Evolutionary conservation across 2,797 vertebrate genomes (phyloP), one percentile per base, ranked within the genome.

Genomic region (Gymnocypris eckloni): DNA sequence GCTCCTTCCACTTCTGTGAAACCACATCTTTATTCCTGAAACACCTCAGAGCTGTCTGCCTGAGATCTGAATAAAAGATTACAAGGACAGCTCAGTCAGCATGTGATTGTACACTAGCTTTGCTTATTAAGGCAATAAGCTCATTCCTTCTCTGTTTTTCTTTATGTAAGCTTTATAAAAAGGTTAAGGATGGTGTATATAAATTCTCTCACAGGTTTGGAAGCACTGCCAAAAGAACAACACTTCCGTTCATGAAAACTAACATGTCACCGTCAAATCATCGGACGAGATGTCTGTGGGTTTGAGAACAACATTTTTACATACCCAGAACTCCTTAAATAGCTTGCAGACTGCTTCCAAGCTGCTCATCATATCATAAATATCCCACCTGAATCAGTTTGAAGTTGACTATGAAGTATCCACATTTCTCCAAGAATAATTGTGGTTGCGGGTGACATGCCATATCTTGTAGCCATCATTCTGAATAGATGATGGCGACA

Each of bases 331-430:
- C 50, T 37, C 22, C 28, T 69, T n/a, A 43, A 52, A 82, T 45
- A 64, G 50, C 28, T 37, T 64, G 81, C 48, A 59, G 33, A 72
- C 10, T 48, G 41, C 25, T 72, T 72, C 78, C 48, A 78, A 45
- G n/a, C 66, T 78, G 66, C 79, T 72, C 13, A 37, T 83, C 76
- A 76, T 28, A 64, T 76, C 48, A 20, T 15, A 72, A 54, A 61
- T 73, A 59, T 64, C 61, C 6, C 78, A 33, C 28, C 18, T 25
- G 64, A 83, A n/a, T 69, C 64, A 43, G 52, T 84, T 59, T 76
- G 45, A 79, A 83, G 77, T 71, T 45, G 78, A 69, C n/a, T 28
- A 13, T 48, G 56, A 75, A 79, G 79, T 85, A 28, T 84, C 72
- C 39, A 50, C 33, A 28, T 79, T 48, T 18, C 18, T 54, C 37